Conservation (phyloP, 2,888 invertebrate species). For the Hoplodrina blanda region DNA sequence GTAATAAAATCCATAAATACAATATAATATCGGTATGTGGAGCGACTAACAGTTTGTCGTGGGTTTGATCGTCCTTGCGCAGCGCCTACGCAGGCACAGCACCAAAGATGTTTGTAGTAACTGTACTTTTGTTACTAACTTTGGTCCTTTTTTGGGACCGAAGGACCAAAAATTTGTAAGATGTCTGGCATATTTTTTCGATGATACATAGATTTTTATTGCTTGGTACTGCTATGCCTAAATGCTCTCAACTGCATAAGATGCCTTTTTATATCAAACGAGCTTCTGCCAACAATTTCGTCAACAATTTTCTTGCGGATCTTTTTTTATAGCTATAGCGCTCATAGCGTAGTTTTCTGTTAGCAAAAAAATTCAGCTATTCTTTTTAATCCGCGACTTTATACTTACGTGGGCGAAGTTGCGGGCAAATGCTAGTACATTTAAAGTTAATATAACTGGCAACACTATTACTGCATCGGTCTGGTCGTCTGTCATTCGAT, state of each 20-base stretch:
- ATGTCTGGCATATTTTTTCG: not conserved
- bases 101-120: conserved; percentile 46
- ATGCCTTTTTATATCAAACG: not conserved
- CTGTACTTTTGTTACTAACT: conserved; percentile 35
- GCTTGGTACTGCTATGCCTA: too few relatives aligned
- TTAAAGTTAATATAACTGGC: conserved; percentile 26
- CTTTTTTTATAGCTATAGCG: too few relatives aligned
- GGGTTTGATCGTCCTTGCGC: conserved; percentile 64
- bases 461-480: conserved; percentile 10
- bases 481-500: conserved; percentile 34
- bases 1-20: conserved; percentile 38
- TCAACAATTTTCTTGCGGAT: not conserved
- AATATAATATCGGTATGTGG: conserved; percentile 61
- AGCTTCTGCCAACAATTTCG: too few relatives aligned
- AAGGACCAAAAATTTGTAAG: conserved; percentile 6
- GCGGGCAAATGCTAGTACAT: too few relatives aligned
- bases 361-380: too few relatives aligned
- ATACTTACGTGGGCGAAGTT: too few relatives aligned
- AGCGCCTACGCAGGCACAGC: conserved; percentile 58
- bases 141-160: conserved; percentile 26
- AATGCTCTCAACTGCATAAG: not conserved
- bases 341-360: too few relatives aligned
- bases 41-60: conserved; percentile 62
- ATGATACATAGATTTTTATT: not conserved
- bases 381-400: too few relatives aligned